A percentile compares a stretch with the other conserved stretches of the same genome.
Evolutionary conservation across 2,113 vertebrate species (phyloP).

Genomic region (Pygoscelis adeliae): DNA sequence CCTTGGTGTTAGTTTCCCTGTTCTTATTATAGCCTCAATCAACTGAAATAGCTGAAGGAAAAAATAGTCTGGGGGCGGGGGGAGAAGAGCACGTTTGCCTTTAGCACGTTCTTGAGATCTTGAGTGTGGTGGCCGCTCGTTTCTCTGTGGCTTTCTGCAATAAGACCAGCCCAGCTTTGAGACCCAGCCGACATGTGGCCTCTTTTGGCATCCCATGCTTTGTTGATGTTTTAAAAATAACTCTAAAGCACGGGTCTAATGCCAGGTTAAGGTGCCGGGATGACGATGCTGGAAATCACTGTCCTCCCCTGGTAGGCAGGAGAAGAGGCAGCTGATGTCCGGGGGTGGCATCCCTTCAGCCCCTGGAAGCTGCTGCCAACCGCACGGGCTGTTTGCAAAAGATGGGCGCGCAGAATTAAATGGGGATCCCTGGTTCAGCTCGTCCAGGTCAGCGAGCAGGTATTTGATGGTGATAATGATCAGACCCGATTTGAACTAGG

Average conservation of each 20-base stretch:
- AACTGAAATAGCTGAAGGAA: constrained; percentile 1
- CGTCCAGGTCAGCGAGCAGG: neutral
- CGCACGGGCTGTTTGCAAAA: neutral
- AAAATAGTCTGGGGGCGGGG: neutral
- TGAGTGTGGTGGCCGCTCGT: neutral
- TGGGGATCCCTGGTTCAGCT: neutral
- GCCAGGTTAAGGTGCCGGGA: neutral
- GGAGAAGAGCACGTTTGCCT: neutral
- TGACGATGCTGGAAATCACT: neutral
- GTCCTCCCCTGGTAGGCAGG: neutral
- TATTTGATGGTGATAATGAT: neutral
- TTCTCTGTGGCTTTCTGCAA: neutral
- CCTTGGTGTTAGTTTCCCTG: constrained; percentile 18
- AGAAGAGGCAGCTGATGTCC: neutral
- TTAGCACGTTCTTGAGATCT: neutral
- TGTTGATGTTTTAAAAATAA: neutral
- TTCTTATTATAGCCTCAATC: constrained; percentile 49
- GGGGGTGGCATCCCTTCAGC: neutral
- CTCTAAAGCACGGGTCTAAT: accelerated
- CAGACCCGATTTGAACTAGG: neutral
- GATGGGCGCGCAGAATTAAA: neutral
- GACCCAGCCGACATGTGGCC: accelerated
- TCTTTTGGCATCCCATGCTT: neutral
- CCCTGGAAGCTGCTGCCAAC: neutral
- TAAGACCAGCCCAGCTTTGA: neutral